A percentile compares a stretch with the other conserved stretches of the same genome.
These are phyloP conservation scores for Chrysoperla carnea DNA, from an alignment of 1,140 invertebrate genomes.

Conservation along the genomic window DNA sequence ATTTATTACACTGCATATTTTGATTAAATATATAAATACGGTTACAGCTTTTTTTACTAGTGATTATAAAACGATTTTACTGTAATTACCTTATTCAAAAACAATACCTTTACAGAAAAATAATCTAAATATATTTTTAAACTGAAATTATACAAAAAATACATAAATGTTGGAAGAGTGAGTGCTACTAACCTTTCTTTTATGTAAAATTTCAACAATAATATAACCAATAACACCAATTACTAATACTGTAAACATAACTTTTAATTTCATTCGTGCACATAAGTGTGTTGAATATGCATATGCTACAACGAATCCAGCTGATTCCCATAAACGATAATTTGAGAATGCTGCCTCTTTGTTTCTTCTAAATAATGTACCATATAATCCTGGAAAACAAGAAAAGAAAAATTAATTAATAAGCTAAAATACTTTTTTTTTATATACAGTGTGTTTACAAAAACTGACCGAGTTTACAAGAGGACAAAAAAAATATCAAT, in stretches of 20 bases:
- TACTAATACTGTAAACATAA: slow-evolving; percentile 62
- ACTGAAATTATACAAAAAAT: no score
- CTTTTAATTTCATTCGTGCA: slow-evolving; percentile 77
- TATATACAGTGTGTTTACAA: background rate
- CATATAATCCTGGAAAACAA: slow-evolving; percentile 74
- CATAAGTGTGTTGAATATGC: slow-evolving; percentile 75
- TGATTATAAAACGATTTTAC: no score
- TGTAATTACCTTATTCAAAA: background rate
- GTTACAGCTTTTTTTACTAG: no score
- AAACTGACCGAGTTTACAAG: background rate
- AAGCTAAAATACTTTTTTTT: no score
- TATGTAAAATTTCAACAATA: slow-evolving; percentile 64
- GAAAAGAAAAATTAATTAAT: slow-evolving; percentile 5
- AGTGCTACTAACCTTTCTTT: slow-evolving; percentile 38
- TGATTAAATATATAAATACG: no score
- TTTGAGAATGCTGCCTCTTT: slow-evolving; percentile 95
- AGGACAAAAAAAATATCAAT: background rate
- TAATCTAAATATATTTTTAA: no score
- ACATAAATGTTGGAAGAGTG: slow-evolving; percentile 1
- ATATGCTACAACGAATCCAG: slow-evolving; percentile 84
- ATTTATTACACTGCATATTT: no score
- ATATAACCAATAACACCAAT: slow-evolving; percentile 66
- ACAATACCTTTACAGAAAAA: background rate
- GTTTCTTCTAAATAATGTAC: slow-evolving; percentile 77
- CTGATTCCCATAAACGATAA: slow-evolving; percentile 85